Evolutionary conservation across 2,888 invertebrate genomes (phyloP).

Genomic region (Microctonus hyperodae): DNA sequence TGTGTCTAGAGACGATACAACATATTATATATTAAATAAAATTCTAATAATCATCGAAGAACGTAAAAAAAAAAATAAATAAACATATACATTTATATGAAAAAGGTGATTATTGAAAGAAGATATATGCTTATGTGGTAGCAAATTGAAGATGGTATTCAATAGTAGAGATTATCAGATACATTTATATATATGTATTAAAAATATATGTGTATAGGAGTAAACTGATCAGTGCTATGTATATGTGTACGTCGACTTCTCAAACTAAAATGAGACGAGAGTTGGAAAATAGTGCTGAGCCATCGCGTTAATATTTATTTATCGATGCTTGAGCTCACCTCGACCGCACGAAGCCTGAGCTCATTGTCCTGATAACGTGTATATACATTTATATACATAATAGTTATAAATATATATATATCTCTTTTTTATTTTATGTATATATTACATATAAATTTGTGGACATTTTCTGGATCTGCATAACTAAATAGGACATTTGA

Average conservation of each 20-base stretch:
- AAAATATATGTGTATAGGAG: neutral
- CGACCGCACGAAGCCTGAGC: neutral
- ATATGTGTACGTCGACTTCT: neutral
- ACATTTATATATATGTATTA: neutral
- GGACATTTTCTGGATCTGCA: constrained; percentile 44
- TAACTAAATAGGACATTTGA: constrained; percentile 37
- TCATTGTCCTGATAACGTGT: constrained; percentile 4
- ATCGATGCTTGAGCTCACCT: constrained; percentile 37
- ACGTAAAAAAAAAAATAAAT: constrained; percentile 9
- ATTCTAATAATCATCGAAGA: constrained; percentile 3
- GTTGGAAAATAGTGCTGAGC: constrained; percentile 44
- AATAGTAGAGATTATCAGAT: constrained; percentile 26
- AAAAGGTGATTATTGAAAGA: constrained; percentile 8
- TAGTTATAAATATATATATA: too few relatives aligned
- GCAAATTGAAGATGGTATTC: neutral
- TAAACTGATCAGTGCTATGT: neutral
- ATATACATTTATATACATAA: neutral
- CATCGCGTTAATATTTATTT: constrained; percentile 49
- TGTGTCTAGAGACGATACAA: neutral
- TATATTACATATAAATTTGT: constrained; percentile 35
- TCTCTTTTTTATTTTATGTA: neutral
- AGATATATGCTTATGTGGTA: neutral
- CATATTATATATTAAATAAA: constrained; percentile 5
- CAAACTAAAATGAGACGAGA: constrained; percentile 11
- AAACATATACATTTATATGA: neutral